These are phyloP conservation scores for Urocynchramus pylzowi DNA, from an alignment of 2,113 vertebrate genomes.

Conservation along the genomic window DNA sequence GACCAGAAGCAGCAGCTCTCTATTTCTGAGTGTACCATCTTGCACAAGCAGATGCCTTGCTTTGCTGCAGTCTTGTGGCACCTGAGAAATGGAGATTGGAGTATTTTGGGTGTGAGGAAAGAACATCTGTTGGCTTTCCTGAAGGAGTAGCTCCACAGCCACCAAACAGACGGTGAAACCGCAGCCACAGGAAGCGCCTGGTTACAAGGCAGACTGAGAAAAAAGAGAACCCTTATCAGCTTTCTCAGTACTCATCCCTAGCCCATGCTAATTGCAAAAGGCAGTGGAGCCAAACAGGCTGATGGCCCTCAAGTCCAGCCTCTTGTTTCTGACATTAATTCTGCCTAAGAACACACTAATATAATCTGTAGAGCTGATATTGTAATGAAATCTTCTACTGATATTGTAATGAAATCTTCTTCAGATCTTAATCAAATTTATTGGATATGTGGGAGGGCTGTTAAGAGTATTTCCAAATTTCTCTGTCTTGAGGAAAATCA, in stretches of 20 bases:
- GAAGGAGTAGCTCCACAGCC: not conserved
- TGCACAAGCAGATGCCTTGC: rapidly evolving
- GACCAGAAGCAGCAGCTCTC: not conserved
- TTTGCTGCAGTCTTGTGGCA: not conserved
- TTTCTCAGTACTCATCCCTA: not conserved
- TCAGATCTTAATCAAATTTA: not conserved
- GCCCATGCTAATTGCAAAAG: not conserved
- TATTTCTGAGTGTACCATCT: rapidly evolving
- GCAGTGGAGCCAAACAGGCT: not conserved
- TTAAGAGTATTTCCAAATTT: not conserved
- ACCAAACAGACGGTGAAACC: rapidly evolving
- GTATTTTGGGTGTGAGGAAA: not conserved
- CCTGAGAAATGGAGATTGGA: not conserved
- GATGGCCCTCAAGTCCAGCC: not conserved
- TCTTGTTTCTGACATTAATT: not conserved
- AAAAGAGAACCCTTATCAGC: not conserved
- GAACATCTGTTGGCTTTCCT: not conserved
- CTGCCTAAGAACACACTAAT: not conserved
- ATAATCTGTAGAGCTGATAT: not conserved
- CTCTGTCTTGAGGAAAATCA: not conserved
- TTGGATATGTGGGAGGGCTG: not conserved
- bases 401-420: not conserved
- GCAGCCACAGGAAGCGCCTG: not conserved
- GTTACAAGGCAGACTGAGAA: not conserved
- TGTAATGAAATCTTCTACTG: not conserved